A percentile compares a stretch with the other conserved stretches of the same genome.
phyloP scores from a whole-genome alignment of 2,888 invertebrate species.

The Pristionchus arcanus region DNA sequence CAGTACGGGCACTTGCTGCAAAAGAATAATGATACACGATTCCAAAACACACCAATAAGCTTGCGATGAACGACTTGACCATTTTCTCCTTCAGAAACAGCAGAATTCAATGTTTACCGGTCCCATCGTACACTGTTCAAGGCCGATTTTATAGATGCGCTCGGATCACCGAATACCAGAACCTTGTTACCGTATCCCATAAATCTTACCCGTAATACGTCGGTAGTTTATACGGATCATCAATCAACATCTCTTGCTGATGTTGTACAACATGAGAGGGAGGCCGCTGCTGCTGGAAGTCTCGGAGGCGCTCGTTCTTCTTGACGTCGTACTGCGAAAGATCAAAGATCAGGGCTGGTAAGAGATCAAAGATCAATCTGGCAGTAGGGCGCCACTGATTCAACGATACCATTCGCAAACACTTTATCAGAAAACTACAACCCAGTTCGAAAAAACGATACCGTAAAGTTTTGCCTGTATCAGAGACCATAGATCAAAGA shows the following conservation, averaged over 20 bases:
- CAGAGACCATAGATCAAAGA: no score
- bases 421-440: background rate
- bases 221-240: slow-evolving; percentile 65
- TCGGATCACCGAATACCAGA: no score
- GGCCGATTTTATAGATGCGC: no score
- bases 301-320: slow-evolving; percentile 60
- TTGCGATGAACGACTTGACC: no score
- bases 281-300: slow-evolving; percentile 9
- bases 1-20: slow-evolving; percentile 88
- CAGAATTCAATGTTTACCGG: no score
- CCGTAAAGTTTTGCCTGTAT: background rate
- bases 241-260: slow-evolving; percentile 57
- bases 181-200: background rate
- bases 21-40: no score
- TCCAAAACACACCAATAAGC: no score
- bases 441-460: background rate
- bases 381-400: no score
- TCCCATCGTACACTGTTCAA: no score
- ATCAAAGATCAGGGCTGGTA: slow-evolving; percentile 3
- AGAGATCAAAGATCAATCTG: background rate
- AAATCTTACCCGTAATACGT: slow-evolving; percentile 61
- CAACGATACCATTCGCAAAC: background rate
- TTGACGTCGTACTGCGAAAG: slow-evolving; percentile 54
- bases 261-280: slow-evolving; percentile 2
- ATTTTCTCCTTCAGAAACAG: no score